Percentiles rank a stretch among this genome's conserved stretches.
phyloP scores from a whole-genome alignment of 2,797 vertebrate genomes.

The Smutsia temminckii region DNA sequence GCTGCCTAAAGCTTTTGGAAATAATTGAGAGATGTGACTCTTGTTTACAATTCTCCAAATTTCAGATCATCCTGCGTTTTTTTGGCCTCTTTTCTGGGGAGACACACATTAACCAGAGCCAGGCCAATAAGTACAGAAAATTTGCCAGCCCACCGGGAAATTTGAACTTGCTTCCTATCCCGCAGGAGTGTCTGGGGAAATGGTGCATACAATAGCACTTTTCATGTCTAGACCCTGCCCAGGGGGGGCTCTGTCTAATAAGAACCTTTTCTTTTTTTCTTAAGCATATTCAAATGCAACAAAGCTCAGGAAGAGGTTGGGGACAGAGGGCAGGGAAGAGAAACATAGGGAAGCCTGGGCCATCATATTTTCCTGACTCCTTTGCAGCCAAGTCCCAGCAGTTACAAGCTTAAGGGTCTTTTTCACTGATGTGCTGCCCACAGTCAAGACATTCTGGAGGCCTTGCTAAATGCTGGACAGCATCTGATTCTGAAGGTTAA shows the following conservation, averaged over 20 bases:
- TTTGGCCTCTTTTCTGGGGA: constrained; percentile 60
- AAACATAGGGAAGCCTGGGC: neutral
- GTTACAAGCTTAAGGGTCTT: neutral
- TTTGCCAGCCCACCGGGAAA: constrained; percentile 65
- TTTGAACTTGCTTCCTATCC: constrained; percentile 55
- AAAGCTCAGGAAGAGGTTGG: constrained; percentile 54
- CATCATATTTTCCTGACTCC: neutral
- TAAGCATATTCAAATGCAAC: constrained; percentile 29
- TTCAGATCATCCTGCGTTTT: constrained; percentile 49
- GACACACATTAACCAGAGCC: neutral
- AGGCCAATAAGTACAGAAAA: constrained; percentile 57
- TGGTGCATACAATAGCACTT: constrained; percentile 51
- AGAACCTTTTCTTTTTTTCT: constrained; percentile 53
- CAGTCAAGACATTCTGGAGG: neutral
- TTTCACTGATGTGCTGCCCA: neutral
- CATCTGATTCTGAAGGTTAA: neutral
- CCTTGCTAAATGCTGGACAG: neutral
- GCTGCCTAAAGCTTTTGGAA: constrained; percentile 54
- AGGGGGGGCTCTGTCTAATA: constrained; percentile 52
- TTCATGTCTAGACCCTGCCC: constrained; percentile 49
- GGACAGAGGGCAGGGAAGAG: constrained; percentile 21
- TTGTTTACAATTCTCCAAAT: constrained; percentile 49
- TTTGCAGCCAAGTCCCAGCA: neutral
- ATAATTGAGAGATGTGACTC: constrained; percentile 27
- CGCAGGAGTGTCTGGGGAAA: constrained; percentile 44